Conservation (phyloP, 2,797 vertebrate genomes). For the Anguilla anguilla region DNA sequence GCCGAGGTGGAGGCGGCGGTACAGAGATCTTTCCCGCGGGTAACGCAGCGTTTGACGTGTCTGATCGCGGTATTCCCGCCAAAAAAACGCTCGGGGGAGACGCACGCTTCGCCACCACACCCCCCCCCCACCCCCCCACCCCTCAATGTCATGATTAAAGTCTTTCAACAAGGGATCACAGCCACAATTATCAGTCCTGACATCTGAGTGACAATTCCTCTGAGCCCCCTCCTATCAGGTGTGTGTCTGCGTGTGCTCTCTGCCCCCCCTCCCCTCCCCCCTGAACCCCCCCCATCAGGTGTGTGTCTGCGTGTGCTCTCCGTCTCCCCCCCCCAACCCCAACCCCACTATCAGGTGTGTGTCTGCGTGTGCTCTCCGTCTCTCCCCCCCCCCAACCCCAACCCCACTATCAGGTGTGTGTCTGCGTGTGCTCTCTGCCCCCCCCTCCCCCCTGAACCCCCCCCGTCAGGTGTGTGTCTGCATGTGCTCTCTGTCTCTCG, state of each 20-base stretch:
- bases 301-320: not conserved
- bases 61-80: not conserved
- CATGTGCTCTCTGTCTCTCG: constrained; percentile 10
- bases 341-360: not conserved
- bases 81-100: not conserved
- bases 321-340: not conserved
- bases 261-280: too few species aligned
- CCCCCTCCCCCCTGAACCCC: too few species aligned
- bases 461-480: too few species aligned
- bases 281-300: too few species aligned
- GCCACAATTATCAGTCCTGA: constrained; percentile 30
- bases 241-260: not conserved
- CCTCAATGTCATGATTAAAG: constrained; percentile 6
- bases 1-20: not conserved
- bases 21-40: constrained; percentile 14
- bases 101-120: not conserved
- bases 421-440: not conserved
- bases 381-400: too few species aligned
- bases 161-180: constrained; percentile 16
- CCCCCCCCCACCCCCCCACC: not conserved
- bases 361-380: too few species aligned
- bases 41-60: not conserved
- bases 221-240: constrained; percentile 3
- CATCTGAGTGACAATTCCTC: constrained; percentile 31
- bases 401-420: not conserved